Evolutionary conservation across 2,888 invertebrate genomes (phyloP), one percentile per base, ranked within the genome.

Genomic region (Rhimphoctona megacephalus): DNA sequence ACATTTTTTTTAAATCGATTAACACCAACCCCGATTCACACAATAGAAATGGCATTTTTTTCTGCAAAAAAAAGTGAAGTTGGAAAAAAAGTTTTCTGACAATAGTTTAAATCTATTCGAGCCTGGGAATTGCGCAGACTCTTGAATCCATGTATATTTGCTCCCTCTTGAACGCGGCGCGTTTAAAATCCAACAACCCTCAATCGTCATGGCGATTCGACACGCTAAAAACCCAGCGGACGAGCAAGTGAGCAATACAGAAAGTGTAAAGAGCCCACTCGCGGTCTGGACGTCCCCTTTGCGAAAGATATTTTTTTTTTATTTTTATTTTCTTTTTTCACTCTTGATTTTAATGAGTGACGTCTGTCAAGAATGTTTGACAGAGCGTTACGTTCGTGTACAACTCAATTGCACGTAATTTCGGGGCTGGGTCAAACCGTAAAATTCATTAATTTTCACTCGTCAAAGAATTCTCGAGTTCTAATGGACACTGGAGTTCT

Each of bases 271-370:
- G 57, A 39, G 81, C 39, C 46, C 54, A 66, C 33, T 82, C 73
- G 80, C 81, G 69, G 49, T 72, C 79, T 86, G 73, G 69, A 73
- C 64, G 30, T 25, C 69, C 61, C 52, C 49, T 69, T 52, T 66
- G 72, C 85, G 57, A 61, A 76, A 52, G 74, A 76, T 87, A 81
- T 88, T 87, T 86, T 83, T 83, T 83, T 81, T 79, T 76, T 70
- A 86, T 83, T 87, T 87, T 85, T 77, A 77, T 81, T 81, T 79
- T 73, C 30, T 81, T 76, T 84, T 72, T 72, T 72, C 80, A 78
- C 79, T 89, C 89, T 88, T 92, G 92, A 91, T 93, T 93, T 92
- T 92, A 91, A 91, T 92, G 91, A 91, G 88, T 92, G 94, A 94
- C 94, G 94, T 93, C 93, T 94, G 94, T 93, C 93, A 88, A 81